Conservation (phyloP, 2,797 vertebrate species). For the Sparidentex hasta region DNA sequence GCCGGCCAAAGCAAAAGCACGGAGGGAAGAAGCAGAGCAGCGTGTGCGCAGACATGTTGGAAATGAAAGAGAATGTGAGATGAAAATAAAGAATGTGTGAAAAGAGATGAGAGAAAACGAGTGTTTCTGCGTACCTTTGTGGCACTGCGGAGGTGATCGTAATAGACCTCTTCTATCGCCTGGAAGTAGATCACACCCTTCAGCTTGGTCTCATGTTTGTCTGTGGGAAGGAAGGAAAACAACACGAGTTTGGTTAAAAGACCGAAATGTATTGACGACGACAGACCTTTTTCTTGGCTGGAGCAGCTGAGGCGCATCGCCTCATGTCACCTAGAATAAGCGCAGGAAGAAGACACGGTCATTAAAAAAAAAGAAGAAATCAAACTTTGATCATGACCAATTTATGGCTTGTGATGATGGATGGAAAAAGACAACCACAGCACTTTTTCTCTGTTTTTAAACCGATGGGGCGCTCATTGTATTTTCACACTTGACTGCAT, state of each 20-base stretch:
- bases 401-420: slow-evolving; percentile 67
- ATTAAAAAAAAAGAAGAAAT: slow-evolving; percentile 20
- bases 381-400: slow-evolving; percentile 71
- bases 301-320: slow-evolving; percentile 7
- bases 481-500: slow-evolving; percentile 77
- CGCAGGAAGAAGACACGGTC: background rate
- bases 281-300: background rate
- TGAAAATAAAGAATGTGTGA: slow-evolving; percentile 19
- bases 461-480: slow-evolving; percentile 74
- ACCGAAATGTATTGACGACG: background rate
- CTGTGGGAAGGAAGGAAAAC: slow-evolving; percentile 67
- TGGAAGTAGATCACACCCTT: slow-evolving; percentile 99
- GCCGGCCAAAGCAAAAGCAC: slow-evolving; percentile 60
- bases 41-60: slow-evolving; percentile 40
- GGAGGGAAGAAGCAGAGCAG: slow-evolving; percentile 44
- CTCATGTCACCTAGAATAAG: slow-evolving; percentile 26
- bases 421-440: slow-evolving; percentile 80
- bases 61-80: slow-evolving; percentile 39
- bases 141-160: slow-evolving; percentile 96
- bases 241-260: slow-evolving; percentile 24
- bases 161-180: slow-evolving; percentile 98
- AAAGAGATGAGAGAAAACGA: background rate
- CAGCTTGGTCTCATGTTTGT: slow-evolving; percentile 96
- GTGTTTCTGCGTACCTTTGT: slow-evolving; percentile 89
- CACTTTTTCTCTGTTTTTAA: slow-evolving; percentile 71